These are phyloP conservation scores for Leistus spinibarbis DNA, from an alignment of 2,888 invertebrate genomes.

Conservation along the genomic window DNA sequence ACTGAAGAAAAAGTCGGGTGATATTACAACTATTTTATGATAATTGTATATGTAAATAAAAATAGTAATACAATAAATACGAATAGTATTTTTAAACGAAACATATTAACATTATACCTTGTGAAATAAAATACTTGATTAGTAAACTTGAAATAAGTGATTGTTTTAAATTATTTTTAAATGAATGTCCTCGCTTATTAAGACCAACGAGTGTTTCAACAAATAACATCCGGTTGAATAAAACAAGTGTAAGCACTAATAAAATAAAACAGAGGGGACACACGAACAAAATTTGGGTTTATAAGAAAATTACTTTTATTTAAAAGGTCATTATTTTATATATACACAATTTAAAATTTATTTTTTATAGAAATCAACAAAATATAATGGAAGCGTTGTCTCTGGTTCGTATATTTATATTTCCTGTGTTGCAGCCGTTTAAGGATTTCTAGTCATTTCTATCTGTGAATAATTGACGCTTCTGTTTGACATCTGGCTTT, in stretches of 20 bases:
- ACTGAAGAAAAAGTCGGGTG: neutral
- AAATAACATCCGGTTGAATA: neutral
- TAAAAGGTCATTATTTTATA: no score
- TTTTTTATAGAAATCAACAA: neutral
- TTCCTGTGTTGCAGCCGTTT: neutral
- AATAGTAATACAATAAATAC: no score
- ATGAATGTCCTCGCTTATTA: neutral
- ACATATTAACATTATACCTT: neutral
- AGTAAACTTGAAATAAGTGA: neutral
- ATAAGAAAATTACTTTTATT: neutral
- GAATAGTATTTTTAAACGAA: neutral
- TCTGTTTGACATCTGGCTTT: constrained; percentile 2
- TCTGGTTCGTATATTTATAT: neutral
- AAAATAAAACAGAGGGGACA: neutral
- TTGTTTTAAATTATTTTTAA: no score
- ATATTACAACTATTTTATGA: neutral
- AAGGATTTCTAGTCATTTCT: neutral
- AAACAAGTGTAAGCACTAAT: neutral
- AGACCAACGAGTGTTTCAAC: neutral
- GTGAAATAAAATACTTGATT: neutral
- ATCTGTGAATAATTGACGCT: neutral
- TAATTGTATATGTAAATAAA: neutral
- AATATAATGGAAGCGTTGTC: neutral
- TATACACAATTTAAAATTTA: neutral
- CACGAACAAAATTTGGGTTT: neutral